Base-by-base conservation (phyloP, 1,140 invertebrate genomes). In the Orius insidiosus region DNA sequence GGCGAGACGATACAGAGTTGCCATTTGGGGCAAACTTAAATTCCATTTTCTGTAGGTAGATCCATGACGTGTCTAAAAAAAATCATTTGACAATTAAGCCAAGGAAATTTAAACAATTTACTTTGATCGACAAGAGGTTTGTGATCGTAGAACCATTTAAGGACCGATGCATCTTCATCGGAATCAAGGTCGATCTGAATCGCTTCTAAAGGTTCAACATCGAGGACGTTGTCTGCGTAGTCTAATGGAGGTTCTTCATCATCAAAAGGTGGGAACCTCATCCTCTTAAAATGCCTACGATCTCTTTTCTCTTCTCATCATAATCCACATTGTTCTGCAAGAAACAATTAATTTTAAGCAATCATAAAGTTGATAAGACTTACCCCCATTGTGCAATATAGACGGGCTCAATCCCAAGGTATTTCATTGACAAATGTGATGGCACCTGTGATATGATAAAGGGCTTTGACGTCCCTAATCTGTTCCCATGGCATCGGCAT, bases 401-500 rank as follows among this genome's bases (percentile, higher is more conserved):
- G 1, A 98, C 81, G 3, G 96, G 96, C 60, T 99, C 96, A 59
- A 98, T 89, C 92, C 90, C 93, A 97, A 16, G 96, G 96, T 58
- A 98, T 98, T 72, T 99, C 95, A 71, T 99, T 98, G 6, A 98
- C 93, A 70, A 99, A 99, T 18, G 96, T 98, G 45, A 99, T 99
- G n/a, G 96, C 96, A 50, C 96, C 93, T 9, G 93, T 97, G 36
- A 97, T 96, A 57, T 97, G 94, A 62, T 97, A 98, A 4, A 97
- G 66, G 2, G 97, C 93, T 66, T 90, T 85, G 0, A 97, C 90
- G 69, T 99, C 95, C 54, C 95, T 67, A 52, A 98, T 98, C 67
- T 99, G 95, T 66, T 99, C 96, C 96, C 96, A 99, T 1, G 96
- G 96, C 95, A 98, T 98, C 0, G 96, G 96, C 95, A 99, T 98